These are phyloP conservation scores for Tolmerus cingulatus DNA, from an alignment of 2,888 invertebrate genomes.

Conservation along the genomic window DNA sequence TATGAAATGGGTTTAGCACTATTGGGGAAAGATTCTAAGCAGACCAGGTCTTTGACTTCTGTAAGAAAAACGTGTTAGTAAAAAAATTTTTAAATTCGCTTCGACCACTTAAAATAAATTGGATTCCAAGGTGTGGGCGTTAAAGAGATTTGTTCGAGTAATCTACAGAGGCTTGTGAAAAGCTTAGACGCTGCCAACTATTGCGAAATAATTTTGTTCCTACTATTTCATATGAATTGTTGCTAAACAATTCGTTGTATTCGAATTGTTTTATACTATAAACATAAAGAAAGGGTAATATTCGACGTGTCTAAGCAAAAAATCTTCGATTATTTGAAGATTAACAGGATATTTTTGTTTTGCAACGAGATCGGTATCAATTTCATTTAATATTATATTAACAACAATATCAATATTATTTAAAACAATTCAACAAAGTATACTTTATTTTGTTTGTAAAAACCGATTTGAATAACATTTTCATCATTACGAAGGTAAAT, in stretches of 20 bases:
- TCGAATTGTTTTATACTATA: not conserved
- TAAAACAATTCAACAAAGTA: too few relatives aligned
- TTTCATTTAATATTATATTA: too few relatives aligned
- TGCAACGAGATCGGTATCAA: too few relatives aligned
- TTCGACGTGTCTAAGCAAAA: not conserved
- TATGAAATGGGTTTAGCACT: not conserved
- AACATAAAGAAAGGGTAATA: not conserved
- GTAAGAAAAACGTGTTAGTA: not conserved
- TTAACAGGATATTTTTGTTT: too few relatives aligned
- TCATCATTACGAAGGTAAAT: too few relatives aligned
- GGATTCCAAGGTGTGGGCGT: not conserved
- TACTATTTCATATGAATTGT: not conserved
- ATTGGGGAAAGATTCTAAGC: not conserved
- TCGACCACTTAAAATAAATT: not conserved
- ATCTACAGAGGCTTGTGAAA: not conserved
- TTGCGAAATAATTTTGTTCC: not conserved
- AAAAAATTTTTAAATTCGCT: not conserved
- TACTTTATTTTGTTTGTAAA: too few relatives aligned
- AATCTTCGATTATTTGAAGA: not conserved
- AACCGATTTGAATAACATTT: too few relatives aligned
- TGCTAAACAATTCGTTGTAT: not conserved
- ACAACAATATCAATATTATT: too few relatives aligned
- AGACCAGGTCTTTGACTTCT: constrained; percentile 20
- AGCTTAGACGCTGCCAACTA: not conserved
- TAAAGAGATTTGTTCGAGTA: not conserved